These are phyloP conservation scores for Aphelenchoides avenae DNA, from an alignment of 1,140 invertebrate genomes.

Conservation along the genomic window DNA sequence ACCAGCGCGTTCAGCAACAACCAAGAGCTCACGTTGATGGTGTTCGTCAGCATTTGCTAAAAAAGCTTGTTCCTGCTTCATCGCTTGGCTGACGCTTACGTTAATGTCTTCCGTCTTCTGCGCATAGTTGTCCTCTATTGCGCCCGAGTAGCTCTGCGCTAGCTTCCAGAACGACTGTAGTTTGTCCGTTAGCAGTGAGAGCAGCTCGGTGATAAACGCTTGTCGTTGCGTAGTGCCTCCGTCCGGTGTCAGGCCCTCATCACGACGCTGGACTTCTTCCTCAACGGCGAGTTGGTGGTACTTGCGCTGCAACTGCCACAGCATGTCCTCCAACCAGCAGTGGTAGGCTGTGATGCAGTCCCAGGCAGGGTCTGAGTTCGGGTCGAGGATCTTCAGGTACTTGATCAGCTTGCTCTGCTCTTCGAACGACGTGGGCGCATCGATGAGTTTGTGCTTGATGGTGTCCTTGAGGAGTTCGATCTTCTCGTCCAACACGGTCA, in stretches of 20 bases:
- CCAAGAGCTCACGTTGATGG: constrained; percentile 56
- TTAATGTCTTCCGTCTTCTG: constrained; percentile 55
- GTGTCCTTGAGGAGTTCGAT: constrained; percentile 76
- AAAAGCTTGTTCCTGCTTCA: constrained; percentile 24
- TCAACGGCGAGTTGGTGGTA: constrained; percentile 13
- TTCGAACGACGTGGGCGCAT: constrained; percentile 80
- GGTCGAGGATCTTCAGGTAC: constrained; percentile 57
- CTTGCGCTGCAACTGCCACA: constrained; percentile 54
- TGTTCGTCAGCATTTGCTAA: constrained; percentile 57
- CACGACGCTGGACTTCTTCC: constrained; percentile 3
- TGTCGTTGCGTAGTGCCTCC: constrained; percentile 37
- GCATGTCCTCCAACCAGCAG: constrained; percentile 50
- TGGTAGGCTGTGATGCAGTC: constrained; percentile 58
- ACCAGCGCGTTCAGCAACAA: constrained; percentile 53
- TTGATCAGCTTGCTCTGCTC: constrained; percentile 84
- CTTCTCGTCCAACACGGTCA: constrained; percentile 78
- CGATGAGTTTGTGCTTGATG: constrained; percentile 75
- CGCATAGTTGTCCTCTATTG: constrained; percentile 34
- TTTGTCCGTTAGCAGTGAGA: constrained; percentile 48
- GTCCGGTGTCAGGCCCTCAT: constrained; percentile 4
- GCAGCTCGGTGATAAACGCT: constrained; percentile 45
- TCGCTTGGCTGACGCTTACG: constrained; percentile 22
- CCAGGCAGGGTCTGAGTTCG: constrained; percentile 54
- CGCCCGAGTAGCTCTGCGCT: constrained; percentile 49
- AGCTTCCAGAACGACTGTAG: constrained; percentile 57